Percentiles rank a stretch among this genome's conserved stretches.
These are phyloP conservation scores for Catocala nupta DNA, from an alignment of 2,888 invertebrate genomes.

Conservation along the genomic window DNA sequence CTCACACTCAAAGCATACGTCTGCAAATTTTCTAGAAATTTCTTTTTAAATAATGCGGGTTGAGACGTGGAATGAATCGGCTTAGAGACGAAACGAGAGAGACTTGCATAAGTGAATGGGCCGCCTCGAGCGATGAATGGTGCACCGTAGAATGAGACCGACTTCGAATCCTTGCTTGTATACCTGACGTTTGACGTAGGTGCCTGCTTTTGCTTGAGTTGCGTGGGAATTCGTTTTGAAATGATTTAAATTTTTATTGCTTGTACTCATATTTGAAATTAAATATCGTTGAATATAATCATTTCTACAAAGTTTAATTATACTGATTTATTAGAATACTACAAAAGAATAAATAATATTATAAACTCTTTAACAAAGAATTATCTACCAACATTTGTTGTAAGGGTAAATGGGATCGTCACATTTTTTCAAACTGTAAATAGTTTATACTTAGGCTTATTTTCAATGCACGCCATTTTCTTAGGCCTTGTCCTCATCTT, in stretches of 20 bases:
- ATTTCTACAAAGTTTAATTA: no score
- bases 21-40: conserved; percentile 69
- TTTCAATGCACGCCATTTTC: no score
- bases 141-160: conserved; percentile 22
- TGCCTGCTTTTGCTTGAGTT: conserved; percentile 9
- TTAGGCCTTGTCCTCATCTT: no score
- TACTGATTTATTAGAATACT: no score
- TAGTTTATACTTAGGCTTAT: no score
- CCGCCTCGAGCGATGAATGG: conserved; percentile 44
- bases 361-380: no score
- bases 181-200: conserved; percentile 38
- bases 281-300: no score
- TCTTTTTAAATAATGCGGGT: conserved; percentile 62
- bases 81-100: conserved; percentile 41
- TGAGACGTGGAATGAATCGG: conserved; percentile 52
- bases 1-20: conserved; percentile 73
- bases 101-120: conserved; percentile 47
- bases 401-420: no score
- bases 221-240: background rate
- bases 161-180: conserved; percentile 34
- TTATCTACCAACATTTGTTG: no score
- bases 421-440: no score
- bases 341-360: no score
- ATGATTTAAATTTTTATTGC: background rate
- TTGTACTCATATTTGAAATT: no score